Evolutionary conservation across 2,113 vertebrate species (phyloP).

Genomic region (Apteryx mantelli): DNA sequence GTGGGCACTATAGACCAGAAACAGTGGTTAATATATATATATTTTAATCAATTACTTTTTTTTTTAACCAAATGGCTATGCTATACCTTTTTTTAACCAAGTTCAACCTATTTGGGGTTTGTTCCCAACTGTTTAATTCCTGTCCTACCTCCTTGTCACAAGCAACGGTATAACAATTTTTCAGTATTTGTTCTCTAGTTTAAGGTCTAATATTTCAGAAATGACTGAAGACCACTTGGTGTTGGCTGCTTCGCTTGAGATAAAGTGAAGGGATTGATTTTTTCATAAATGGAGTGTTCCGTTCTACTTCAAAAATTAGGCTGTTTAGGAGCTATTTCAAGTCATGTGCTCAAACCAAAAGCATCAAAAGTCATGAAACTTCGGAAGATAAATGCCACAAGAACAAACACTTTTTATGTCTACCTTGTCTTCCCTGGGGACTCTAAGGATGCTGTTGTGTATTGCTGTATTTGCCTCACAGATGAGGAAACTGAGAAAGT

Average conservation of each 20-base stretch:
- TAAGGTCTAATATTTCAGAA: not conserved
- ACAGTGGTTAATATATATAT: not conserved
- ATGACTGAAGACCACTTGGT: not conserved
- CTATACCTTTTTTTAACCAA: not conserved
- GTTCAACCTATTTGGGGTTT: not conserved
- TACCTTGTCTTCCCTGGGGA: not conserved
- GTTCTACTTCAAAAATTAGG: not conserved
- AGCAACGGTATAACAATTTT: not conserved
- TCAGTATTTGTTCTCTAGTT: not conserved
- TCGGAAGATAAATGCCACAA: not conserved
- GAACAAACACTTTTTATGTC: not conserved
- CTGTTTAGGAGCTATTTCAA: not conserved
- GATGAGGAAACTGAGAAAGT: not conserved
- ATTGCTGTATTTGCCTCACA: not conserved
- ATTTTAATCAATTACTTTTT: not conserved
- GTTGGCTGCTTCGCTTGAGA: not conserved
- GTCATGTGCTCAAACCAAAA: not conserved
- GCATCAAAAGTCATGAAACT: not conserved
- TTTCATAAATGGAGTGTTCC: not conserved
- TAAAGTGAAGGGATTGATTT: not conserved
- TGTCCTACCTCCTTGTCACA: not conserved
- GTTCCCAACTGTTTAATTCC: not conserved
- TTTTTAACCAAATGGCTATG: not conserved
- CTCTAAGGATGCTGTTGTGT: not conserved
- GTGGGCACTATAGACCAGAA: slow-evolving; percentile 84